Evolutionary conservation across 1,140 invertebrate species (phyloP).

Genomic region (Chelonus insularis): DNA sequence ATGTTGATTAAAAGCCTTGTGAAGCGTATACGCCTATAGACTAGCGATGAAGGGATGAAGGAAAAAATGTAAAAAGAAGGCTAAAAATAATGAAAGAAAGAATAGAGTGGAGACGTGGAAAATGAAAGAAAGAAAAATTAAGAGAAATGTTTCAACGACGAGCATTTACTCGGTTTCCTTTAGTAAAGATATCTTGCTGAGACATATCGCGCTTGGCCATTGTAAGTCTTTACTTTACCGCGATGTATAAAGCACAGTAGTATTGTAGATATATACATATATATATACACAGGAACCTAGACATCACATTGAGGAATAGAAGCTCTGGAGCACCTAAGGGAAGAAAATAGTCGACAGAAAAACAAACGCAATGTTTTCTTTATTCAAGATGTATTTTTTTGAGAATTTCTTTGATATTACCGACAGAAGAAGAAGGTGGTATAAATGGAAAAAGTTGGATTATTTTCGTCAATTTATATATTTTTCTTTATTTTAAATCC

Average conservation of each 20-base stretch:
- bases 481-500: too few relatives aligned
- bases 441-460: too few relatives aligned
- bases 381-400: too few relatives aligned
- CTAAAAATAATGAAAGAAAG: not conserved
- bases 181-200: not conserved
- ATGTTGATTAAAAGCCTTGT: constrained; percentile 39
- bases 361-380: too few relatives aligned
- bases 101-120: not conserved
- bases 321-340: too few relatives aligned
- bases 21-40: constrained; percentile 27
- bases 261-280: not conserved
- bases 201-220: constrained; percentile 16
- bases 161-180: constrained; percentile 35
- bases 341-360: too few relatives aligned
- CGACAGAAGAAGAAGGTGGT: too few relatives aligned
- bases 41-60: constrained; percentile 19
- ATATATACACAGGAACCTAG: too few relatives aligned
- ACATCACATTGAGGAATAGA: too few relatives aligned
- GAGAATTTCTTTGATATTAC: too few relatives aligned
- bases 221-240: not conserved
- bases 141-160: constrained; percentile 6
- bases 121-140: not conserved
- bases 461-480: too few relatives aligned
- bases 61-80: not conserved
- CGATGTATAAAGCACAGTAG: not conserved